Conservation (phyloP, 2,113 vertebrate species). For the Heteronetta atricapilla region DNA sequence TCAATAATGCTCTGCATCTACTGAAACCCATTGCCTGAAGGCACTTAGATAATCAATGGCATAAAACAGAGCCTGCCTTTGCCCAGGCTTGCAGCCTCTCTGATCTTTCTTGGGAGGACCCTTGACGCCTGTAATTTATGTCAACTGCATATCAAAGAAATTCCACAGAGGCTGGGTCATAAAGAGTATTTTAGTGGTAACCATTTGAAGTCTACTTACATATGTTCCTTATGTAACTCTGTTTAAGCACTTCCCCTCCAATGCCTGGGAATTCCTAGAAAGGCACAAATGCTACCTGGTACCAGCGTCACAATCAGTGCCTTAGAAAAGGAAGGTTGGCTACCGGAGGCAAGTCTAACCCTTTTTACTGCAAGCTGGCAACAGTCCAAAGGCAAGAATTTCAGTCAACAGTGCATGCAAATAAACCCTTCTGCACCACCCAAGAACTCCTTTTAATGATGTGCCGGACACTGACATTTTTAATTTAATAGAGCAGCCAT, state of each 20-base stretch:
- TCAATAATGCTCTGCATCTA: conserved; percentile 84
- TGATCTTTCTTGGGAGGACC: conserved; percentile 81
- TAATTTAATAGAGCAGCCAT: conserved; percentile 75
- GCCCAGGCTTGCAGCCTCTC: conserved; percentile 74
- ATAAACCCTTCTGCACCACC: conserved; percentile 56
- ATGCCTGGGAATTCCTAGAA: neutral
- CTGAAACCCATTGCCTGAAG: conserved; percentile 76
- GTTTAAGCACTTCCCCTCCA: neutral
- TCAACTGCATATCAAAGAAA: conserved; percentile 90
- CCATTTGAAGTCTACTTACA: conserved; percentile 77
- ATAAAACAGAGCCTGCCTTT: conserved; percentile 78
- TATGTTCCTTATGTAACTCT: conserved; percentile 54
- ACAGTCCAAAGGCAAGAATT: conserved; percentile 54
- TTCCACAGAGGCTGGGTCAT: conserved; percentile 82
- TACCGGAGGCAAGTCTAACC: neutral
- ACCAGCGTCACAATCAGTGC: neutral
- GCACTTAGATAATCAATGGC: conserved; percentile 84
- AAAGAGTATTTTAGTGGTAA: conserved; percentile 73
- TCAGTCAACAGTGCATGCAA: conserved; percentile 31
- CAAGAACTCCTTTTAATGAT: conserved; percentile 76
- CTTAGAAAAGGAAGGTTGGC: neutral
- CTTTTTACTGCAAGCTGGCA: neutral
- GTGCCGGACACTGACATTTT: conserved; percentile 72
- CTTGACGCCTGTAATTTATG: conserved; percentile 87
- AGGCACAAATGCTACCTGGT: conserved; percentile 7